These are phyloP conservation scores for Esperia sulphurella DNA, from an alignment of 2,888 invertebrate genomes.

Conservation along the genomic window DNA sequence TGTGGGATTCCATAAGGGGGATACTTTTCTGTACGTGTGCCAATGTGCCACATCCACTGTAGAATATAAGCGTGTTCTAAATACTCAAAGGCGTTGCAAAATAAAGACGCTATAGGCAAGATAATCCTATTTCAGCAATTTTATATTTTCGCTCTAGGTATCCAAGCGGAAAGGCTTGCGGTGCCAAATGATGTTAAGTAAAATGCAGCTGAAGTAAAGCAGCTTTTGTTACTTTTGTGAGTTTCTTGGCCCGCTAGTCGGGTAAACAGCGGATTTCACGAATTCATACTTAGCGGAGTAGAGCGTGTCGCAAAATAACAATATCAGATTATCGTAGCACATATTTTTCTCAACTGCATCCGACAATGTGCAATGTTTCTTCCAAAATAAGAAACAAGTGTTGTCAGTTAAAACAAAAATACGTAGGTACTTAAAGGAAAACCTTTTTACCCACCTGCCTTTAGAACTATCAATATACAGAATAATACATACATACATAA, in stretches of 20 bases:
- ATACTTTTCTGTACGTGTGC: background rate
- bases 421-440: too few species aligned
- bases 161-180: constrained; percentile 29
- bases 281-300: constrained; percentile 23
- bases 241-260: constrained; percentile 44
- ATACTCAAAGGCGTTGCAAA: background rate
- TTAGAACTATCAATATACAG: too few species aligned
- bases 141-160: constrained; percentile 25
- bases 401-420: too few species aligned
- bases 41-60: too few species aligned
- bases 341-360: background rate
- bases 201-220: constrained; percentile 39
- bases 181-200: constrained; percentile 57
- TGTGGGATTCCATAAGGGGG: too few species aligned
- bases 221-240: constrained; percentile 32
- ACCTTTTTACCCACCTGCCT: too few species aligned
- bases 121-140: constrained; percentile 27
- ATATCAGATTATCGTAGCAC: constrained; percentile 5
- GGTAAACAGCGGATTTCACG: constrained; percentile 43
- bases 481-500: too few species aligned
- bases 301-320: constrained; percentile 26
- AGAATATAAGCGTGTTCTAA: too few species aligned
- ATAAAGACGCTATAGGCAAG: background rate
- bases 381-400: background rate
- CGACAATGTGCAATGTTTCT: constrained; percentile 2